phyloP scores from a whole-genome alignment of 2,888 invertebrate species.

The Branchellion lobata region DNA sequence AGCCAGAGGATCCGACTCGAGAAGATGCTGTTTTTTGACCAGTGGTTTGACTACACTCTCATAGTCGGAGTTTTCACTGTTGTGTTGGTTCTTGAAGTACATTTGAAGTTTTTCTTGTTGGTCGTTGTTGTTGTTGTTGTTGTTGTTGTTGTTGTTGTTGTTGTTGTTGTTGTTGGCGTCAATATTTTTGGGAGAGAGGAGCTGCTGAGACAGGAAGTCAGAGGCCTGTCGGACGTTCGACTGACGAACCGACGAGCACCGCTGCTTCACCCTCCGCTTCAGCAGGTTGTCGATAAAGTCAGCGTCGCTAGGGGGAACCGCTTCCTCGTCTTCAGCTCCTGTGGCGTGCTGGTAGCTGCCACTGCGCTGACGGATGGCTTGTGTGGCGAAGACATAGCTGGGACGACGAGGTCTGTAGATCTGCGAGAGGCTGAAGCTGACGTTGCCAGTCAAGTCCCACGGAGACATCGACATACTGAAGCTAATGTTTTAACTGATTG shows the following conservation, averaged over 20 bases:
- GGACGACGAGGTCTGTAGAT: constrained; percentile 60
- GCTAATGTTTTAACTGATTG: too few species aligned
- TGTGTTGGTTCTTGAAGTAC: constrained; percentile 18
- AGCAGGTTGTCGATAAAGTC: constrained; percentile 57
- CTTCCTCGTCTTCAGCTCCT: constrained; percentile 45
- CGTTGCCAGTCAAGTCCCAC: constrained; percentile 58
- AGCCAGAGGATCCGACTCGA: constrained; percentile 4
- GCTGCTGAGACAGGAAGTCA: too few species aligned
- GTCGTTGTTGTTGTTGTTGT: not conserved
- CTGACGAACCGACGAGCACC: constrained; percentile 30
- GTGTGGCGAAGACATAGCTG: constrained; percentile 61
- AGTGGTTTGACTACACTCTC: not conserved
- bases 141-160: constrained; percentile 12
- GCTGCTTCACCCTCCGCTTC: constrained; percentile 19
- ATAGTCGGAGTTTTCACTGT: constrained; percentile 1
- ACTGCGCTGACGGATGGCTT: constrained; percentile 56
- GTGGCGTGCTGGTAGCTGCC: constrained; percentile 60
- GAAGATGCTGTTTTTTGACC: not conserved
- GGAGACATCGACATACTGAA: constrained; percentile 57
- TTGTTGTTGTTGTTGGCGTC: not conserved
- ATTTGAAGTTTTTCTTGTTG: not conserved
- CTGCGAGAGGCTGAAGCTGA: constrained; percentile 59
- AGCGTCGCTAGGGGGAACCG: constrained; percentile 32
- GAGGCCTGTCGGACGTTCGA: too few species aligned
- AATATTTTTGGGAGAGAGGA: too few species aligned